phyloP scores from a whole-genome alignment of 2,888 invertebrate genomes.

The Shargacucullia verbasci region DNA sequence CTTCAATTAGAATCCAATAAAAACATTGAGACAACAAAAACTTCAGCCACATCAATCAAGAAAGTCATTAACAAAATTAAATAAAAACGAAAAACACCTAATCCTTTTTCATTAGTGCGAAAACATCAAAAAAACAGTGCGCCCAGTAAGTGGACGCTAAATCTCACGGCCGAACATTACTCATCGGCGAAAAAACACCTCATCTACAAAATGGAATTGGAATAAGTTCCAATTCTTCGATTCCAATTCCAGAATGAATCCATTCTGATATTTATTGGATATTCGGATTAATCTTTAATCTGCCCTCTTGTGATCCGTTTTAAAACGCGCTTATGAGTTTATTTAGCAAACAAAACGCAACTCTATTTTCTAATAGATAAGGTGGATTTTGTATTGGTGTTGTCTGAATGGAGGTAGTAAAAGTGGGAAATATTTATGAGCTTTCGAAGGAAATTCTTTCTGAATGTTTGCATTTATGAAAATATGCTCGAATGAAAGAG shows the following conservation, averaged over 20 bases:
- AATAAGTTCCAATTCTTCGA: slow-evolving; percentile 86
- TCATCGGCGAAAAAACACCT: slow-evolving; percentile 82
- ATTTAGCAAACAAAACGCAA: slow-evolving; percentile 47
- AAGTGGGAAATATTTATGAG: slow-evolving; percentile 88
- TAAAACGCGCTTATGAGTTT: slow-evolving; percentile 84
- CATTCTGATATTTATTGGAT: slow-evolving; percentile 87
- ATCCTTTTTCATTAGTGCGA: slow-evolving; percentile 62
- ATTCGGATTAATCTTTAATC: slow-evolving; percentile 87
- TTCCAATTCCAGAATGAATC: slow-evolving; percentile 85
- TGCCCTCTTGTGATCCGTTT: slow-evolving; percentile 76
- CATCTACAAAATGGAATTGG: slow-evolving; percentile 85
- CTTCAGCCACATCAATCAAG: slow-evolving; percentile 27
- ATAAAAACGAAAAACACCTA: slow-evolving; percentile 54
- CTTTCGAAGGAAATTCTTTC: slow-evolving; percentile 88
- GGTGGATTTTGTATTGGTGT: slow-evolving; percentile 54
- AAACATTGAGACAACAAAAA: slow-evolving; percentile 1
- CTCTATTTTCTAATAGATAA: slow-evolving; percentile 55
- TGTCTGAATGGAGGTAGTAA: slow-evolving; percentile 74
- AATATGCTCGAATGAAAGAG: slow-evolving; percentile 86
- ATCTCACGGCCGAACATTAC: slow-evolving; percentile 63
- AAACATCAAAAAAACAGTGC: slow-evolving; percentile 48
- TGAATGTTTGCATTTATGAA: slow-evolving; percentile 89
- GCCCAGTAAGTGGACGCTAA: slow-evolving; percentile 59
- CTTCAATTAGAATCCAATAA: slow-evolving; percentile 3
- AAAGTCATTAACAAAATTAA: slow-evolving; percentile 55